Evolutionary conservation across 2,888 invertebrate genomes (phyloP).

Genomic region (Diarsia rubi): DNA sequence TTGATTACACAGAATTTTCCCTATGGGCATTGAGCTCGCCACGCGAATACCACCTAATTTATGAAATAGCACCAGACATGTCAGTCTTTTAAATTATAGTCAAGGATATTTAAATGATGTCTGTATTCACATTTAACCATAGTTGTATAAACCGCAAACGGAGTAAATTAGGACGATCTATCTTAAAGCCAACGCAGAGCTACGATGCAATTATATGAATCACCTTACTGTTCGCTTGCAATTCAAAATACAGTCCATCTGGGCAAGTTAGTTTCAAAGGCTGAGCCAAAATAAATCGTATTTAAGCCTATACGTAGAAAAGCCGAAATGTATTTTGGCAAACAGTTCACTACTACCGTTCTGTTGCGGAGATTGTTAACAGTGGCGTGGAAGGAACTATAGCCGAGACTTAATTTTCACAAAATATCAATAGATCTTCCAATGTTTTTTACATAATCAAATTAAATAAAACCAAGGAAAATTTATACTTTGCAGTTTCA

Average conservation of each 20-base stretch:
- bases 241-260: background rate
- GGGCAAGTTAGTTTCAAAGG: background rate
- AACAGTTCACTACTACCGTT: background rate
- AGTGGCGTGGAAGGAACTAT: background rate
- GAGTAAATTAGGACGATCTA: background rate
- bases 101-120: background rate
- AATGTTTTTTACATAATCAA: background rate
- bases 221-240: background rate
- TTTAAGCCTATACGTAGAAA: constrained; percentile 16
- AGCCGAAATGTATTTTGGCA: background rate
- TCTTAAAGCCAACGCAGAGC: background rate
- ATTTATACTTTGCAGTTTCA: too few species aligned
- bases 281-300: constrained; percentile 1
- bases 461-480: background rate
- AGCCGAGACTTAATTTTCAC: constrained; percentile 12
- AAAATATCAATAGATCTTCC: constrained; percentile 20
- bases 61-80: background rate
- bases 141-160: background rate
- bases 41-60: background rate
- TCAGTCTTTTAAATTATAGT: constrained; percentile 11
- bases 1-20: background rate
- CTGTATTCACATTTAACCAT: background rate
- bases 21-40: constrained; percentile 1
- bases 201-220: too few species aligned
- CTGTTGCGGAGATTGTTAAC: background rate